Conservation (phyloP, 2,888 invertebrate genomes). For the Stenodema calcarata region DNA sequence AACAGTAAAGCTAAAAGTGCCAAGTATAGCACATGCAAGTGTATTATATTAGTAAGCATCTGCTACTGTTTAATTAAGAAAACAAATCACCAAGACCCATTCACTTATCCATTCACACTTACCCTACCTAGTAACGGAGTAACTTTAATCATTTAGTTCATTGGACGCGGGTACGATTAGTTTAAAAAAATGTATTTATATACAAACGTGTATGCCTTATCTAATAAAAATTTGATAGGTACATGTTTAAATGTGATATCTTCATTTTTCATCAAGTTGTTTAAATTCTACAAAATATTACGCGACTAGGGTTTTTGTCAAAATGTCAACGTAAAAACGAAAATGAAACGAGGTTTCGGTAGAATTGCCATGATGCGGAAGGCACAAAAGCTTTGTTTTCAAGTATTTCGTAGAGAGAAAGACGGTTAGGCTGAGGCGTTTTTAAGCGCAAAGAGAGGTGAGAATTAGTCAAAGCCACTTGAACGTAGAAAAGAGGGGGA, state of each 20-base stretch:
- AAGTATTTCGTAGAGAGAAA: neutral
- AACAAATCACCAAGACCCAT: slow-evolving; percentile 19
- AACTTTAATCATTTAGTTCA: neutral
- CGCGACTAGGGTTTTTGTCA: neutral
- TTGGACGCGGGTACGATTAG: neutral
- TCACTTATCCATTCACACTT: slow-evolving; percentile 31
- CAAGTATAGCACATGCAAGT: slow-evolving; percentile 48
- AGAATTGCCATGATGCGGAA: neutral
- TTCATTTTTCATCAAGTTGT: neutral
- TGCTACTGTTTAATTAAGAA: slow-evolving; percentile 18
- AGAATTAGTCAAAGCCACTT: slow-evolving; percentile 39
- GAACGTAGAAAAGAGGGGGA: neutral
- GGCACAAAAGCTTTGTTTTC: neutral
- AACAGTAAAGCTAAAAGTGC: slow-evolving; percentile 40
- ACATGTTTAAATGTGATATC: neutral
- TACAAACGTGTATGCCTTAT: neutral
- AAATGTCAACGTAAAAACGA: neutral
- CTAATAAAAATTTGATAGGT: neutral
- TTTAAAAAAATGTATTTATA: neutral
- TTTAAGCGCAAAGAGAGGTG: slow-evolving; percentile 7
- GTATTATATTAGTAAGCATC: slow-evolving; percentile 38
- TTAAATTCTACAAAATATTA: neutral
- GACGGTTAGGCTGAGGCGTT: slow-evolving; percentile 1
- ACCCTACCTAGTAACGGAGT: neutral
- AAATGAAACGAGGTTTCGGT: neutral